Base-by-base conservation (phyloP, 2,797 vertebrate species). In the Myotis myotis region DNA sequence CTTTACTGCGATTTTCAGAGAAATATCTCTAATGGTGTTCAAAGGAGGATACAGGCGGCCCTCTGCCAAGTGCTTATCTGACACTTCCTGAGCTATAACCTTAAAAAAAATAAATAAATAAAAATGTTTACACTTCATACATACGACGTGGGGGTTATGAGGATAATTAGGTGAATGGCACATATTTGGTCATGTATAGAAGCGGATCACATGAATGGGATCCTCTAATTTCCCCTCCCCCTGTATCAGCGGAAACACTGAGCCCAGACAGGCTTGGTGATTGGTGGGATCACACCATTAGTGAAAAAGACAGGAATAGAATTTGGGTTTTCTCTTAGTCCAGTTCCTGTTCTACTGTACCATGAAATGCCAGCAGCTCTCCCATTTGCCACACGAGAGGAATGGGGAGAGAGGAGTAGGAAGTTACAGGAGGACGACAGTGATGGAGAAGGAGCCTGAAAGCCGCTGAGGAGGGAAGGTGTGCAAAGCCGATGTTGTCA, bases 11-110 rank as follows among this genome's bases (percentile, higher is more conserved):
- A 99, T 99, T 96, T 98, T 99, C 96, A 99, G 82, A 0, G 99
- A 99, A 81, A 99, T 99, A 0, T 99, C 97, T 95, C 97, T 98
- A 96, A 99, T 99, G 75, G 97, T 98, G 96, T 95, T 98, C 97
- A 99, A 98, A 0, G 99, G 99, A 97, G 99, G 99, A 96, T 99
- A 99, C 75, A 99, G 98, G 85, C 99, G 98, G 82, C 99, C 99
- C 93, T 99, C 99, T n/a, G 98, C 95, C 86, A 99, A 98, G 97
- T 99, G 98, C 86, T 99, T 97, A 70, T 99, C 98, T 16, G 99
- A 99, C 96, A 99, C 99, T 97, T 99, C 97, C 47, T 99, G 97
- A 87, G 99, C 99, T 95, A 99, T 99, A 86, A 99, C 97, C 99
- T 99, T 97, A 75, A 94, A 97, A 93, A 41, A 30, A 76, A 89